Evolutionary conservation across 1,140 invertebrate genomes (phyloP), one percentile per base, ranked within the genome.

Genomic region (Apis florea): DNA sequence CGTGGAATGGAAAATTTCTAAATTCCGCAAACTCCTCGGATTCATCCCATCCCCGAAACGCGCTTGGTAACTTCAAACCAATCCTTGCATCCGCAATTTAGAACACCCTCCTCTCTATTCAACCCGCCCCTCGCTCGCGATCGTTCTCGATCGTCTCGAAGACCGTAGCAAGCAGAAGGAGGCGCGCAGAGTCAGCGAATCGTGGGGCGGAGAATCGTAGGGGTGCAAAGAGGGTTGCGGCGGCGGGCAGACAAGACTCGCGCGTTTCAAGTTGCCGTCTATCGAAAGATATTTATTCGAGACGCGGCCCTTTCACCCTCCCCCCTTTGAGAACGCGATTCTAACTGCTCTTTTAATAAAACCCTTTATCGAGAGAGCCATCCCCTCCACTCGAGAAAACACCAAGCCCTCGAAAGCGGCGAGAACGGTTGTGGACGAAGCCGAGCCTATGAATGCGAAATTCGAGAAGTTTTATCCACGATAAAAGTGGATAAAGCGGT

Each of bases 221-320:
- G 17, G 67, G 31, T n/a, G 56, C 56, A 21, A 47, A 59, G 56
- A 73, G 71, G 56, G n/a, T 8, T n/a, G n/a, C n/a, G n/a, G 31
- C 31, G 31, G 31, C 31, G 31, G 26, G 54, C 26, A 58, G 70
- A 59, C 54, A 24, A 72, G 19, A 19, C 31, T 59, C 71, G 40
- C 40, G 21, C 4, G 10, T 11, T 59, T 73, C 56, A 24, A 24
- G 21, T 59, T 59, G 4, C 31, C 56, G 21, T 13, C 31, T 15
- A 71, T 71, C 69, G 69, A 56, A 51, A 53, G 69, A 26, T 71
- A 71, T 71, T 71, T 71, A 71, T 72, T 72, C 70, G 70, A 40
- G 31, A 72, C 70, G 70, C n/a, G 53, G 26, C 12, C 26, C 26
- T 58, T 31, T 54, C 69, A 31, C 53, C 51, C 64, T 66, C 26